These are phyloP conservation scores for Aproaerema taeniolella DNA, from an alignment of 2,888 invertebrate genomes.

Conservation along the genomic window DNA sequence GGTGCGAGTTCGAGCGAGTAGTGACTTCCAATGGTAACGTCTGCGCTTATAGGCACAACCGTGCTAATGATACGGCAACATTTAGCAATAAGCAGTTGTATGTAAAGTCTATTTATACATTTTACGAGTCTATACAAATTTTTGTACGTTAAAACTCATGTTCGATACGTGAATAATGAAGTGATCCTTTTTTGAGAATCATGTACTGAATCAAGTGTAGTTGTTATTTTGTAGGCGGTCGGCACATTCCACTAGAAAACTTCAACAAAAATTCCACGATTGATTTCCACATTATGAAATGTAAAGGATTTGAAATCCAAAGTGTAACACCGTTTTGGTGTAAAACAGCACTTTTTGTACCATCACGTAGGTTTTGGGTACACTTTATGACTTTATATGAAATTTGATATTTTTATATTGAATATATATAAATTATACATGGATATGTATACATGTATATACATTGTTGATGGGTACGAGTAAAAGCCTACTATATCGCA, in stretches of 20 bases:
- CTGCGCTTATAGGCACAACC: conserved; percentile 30
- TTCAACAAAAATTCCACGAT: conserved; percentile 70
- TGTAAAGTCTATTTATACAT: conserved; percentile 76
- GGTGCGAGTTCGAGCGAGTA: neutral
- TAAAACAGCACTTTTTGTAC: conserved; percentile 68
- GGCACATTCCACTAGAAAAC: conserved; percentile 75
- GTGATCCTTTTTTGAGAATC: conserved; percentile 76
- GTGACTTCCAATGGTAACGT: conserved; percentile 14
- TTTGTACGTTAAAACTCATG: conserved; percentile 72
- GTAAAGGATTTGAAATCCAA: conserved; percentile 69
- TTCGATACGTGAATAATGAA: conserved; percentile 62
- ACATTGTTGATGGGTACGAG: conserved; percentile 77
- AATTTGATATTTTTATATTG: conserved; percentile 77
- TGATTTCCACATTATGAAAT: conserved; percentile 71
- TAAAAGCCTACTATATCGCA: conserved; percentile 74
- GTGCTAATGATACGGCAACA: conserved; percentile 51
- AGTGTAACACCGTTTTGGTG: conserved; percentile 68
- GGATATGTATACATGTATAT: conserved; percentile 77
- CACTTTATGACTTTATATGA: conserved; percentile 78
- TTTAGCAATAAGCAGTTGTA: conserved; percentile 76
- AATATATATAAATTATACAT: conserved; percentile 78
- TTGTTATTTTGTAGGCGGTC: conserved; percentile 73
- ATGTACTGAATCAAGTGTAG: conserved; percentile 72
- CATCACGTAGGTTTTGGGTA: conserved; percentile 78
- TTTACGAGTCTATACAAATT: conserved; percentile 76